A percentile compares a stretch with the other conserved stretches of the same genome.
phyloP scores from a whole-genome alignment of 1,140 invertebrate genomes.

The Ceratina calcarata region DNA sequence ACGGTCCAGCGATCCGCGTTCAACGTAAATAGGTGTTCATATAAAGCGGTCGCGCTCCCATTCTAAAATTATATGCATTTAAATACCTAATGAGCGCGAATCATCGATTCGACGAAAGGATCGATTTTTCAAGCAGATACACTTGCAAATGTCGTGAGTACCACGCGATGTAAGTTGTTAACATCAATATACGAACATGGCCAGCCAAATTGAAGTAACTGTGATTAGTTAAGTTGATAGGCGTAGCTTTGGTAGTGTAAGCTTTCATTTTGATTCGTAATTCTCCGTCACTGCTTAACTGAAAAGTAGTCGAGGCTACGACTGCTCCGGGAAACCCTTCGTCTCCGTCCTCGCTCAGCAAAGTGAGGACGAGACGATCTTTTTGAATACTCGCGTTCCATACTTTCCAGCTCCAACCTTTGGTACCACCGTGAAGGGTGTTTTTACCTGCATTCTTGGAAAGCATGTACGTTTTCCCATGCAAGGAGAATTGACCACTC shows the following conservation, averaged over 20 bases:
- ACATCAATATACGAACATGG: slow-evolving; percentile 84
- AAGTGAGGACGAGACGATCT: slow-evolving; percentile 80
- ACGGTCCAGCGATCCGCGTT: slow-evolving; percentile 90
- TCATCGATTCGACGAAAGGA: too few species aligned
- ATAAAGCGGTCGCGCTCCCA: slow-evolving; percentile 80
- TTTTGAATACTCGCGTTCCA: slow-evolving; percentile 79
- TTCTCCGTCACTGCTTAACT: slow-evolving; percentile 86
- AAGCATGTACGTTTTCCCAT: slow-evolving; percentile 86
- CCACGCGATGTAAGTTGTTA: too few species aligned
- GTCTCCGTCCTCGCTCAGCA: slow-evolving; percentile 89
- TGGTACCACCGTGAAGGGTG: slow-evolving; percentile 92
- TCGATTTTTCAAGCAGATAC: too few species aligned
- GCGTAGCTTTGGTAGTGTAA: slow-evolving; percentile 87
- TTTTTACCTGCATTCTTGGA: slow-evolving; percentile 87
- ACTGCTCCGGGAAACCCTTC: slow-evolving; percentile 93
- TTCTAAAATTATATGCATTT: slow-evolving; percentile 71
- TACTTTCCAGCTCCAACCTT: slow-evolving; percentile 92
- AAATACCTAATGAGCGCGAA: too few species aligned
- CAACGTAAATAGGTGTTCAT: slow-evolving; percentile 87
- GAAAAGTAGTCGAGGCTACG: slow-evolving; percentile 85
- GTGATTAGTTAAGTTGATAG: slow-evolving; percentile 96
- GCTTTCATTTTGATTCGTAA: slow-evolving; percentile 88
- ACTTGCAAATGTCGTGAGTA: too few species aligned
- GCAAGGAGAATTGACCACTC: slow-evolving; percentile 85
- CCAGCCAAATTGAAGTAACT: slow-evolving; percentile 96